phyloP scores from a whole-genome alignment of 2,113 vertebrate genomes.

The Phrynocephalus versicolor region DNA sequence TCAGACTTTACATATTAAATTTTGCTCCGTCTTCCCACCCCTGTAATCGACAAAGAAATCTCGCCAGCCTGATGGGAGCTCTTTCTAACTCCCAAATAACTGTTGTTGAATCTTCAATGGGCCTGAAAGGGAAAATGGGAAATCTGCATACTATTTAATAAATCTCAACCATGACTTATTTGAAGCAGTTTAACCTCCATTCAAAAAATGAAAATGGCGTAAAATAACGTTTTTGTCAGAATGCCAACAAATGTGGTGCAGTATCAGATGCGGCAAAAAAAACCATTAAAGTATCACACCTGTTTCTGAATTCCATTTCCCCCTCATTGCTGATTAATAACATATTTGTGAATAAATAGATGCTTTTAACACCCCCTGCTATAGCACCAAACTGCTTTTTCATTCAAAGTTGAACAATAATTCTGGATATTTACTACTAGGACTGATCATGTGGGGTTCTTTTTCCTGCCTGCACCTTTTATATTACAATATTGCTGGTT shows the following conservation, averaged over 20 bases:
- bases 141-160: conserved; percentile 68
- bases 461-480: neutral
- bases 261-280: conserved; percentile 56
- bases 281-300: conserved; percentile 46
- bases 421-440: neutral
- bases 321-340: conserved; percentile 47
- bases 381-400: neutral
- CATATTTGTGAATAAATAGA: conserved; percentile 48
- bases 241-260: conserved; percentile 34
- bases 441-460: conserved; percentile 11
- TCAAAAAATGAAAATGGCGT: conserved; percentile 31
- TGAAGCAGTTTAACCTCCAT: conserved; percentile 60
- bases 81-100: conserved; percentile 60
- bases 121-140: conserved; percentile 29
- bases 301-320: conserved; percentile 53
- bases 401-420: neutral
- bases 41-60: conserved; percentile 57
- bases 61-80: conserved; percentile 47
- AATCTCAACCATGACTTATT: conserved; percentile 48
- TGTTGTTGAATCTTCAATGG: conserved; percentile 48
- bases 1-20: conserved; percentile 65
- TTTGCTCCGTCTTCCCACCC: conserved; percentile 51
- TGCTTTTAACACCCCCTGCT: conserved; percentile 13
- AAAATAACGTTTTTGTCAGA: conserved; percentile 1
- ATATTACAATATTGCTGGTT: conserved; percentile 13